Conservation (phyloP, 1,140 invertebrate genomes). For the Sycophaga agraensis region DNA sequence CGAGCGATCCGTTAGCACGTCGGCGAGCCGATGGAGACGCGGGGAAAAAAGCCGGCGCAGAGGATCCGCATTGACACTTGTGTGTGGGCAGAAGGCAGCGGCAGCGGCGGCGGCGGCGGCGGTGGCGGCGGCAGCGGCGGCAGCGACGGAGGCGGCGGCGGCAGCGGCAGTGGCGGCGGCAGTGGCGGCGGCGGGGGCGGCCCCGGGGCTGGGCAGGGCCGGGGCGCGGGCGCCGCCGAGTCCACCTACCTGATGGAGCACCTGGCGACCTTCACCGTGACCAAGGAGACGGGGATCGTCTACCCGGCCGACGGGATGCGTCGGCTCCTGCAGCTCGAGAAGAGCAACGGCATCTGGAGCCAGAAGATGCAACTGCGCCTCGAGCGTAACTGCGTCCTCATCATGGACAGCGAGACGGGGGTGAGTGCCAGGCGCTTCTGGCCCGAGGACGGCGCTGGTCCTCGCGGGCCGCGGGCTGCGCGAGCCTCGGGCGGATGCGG, state of each 20-base stretch:
- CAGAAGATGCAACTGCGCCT: slow-evolving; percentile 94
- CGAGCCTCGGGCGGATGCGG: too few species aligned
- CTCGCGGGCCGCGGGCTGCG: too few species aligned
- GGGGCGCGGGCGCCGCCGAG: slow-evolving; percentile 61
- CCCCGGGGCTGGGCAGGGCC: not conserved
- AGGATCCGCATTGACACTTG: too few species aligned
- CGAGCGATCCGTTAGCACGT: too few species aligned
- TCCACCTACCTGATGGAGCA: slow-evolving; percentile 91
- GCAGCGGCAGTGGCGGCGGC: not conserved
- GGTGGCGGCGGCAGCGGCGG: not conserved
- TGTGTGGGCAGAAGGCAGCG: not conserved
- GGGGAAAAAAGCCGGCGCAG: too few species aligned
- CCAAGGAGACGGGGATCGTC: slow-evolving; percentile 81
- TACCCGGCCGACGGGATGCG: slow-evolving; percentile 95
- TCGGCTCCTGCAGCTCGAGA: slow-evolving; percentile 91
- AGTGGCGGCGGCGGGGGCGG: not conserved
- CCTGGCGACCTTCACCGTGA: slow-evolving; percentile 95
- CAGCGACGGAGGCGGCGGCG: not conserved
- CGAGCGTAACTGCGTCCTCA: slow-evolving; percentile 85
- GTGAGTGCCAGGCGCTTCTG: too few species aligned
- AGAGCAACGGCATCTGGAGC: slow-evolving; percentile 97
- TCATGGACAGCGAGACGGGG: slow-evolving; percentile 95
- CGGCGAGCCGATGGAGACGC: too few species aligned
- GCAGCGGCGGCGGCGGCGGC: too few species aligned
- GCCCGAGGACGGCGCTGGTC: too few species aligned